Evolutionary conservation across 2,888 invertebrate species (phyloP).

Genomic region (Tyria jacobaeae): DNA sequence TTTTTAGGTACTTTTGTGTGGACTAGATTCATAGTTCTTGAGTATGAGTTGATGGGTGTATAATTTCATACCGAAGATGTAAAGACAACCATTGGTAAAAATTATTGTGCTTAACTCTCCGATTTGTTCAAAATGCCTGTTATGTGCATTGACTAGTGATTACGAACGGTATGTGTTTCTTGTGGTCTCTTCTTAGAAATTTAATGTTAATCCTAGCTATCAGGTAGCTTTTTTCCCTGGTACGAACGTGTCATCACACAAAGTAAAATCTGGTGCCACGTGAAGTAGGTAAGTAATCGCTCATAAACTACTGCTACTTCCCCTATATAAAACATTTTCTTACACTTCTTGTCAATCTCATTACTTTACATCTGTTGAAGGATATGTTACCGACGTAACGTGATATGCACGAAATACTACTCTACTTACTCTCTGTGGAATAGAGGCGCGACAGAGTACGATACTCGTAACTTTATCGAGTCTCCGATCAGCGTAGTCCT

Average conservation of each 20-base stretch:
- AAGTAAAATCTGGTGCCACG: too few relatives aligned
- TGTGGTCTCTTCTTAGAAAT: too few relatives aligned
- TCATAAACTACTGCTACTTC: too few relatives aligned
- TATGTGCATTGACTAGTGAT: not conserved
- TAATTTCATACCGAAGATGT: not conserved
- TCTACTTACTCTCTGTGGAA: constrained; percentile 23
- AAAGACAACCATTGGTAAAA: not conserved
- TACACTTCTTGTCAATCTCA: constrained; percentile 14
- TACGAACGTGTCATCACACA: too few relatives aligned
- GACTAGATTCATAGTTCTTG: too few relatives aligned
- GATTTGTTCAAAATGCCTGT: too few relatives aligned
- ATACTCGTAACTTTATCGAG: constrained; percentile 45
- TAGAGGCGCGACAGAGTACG: constrained; percentile 29
- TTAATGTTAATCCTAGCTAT: too few relatives aligned
- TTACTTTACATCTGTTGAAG: constrained; percentile 22
- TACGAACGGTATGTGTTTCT: too few relatives aligned
- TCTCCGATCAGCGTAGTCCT: constrained; percentile 38
- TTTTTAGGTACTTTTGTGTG: not conserved
- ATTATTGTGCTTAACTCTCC: too few relatives aligned
- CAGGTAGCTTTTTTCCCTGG: too few relatives aligned
- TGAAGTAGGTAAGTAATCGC: too few relatives aligned
- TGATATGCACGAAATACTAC: constrained; percentile 33
- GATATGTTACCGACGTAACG: constrained; percentile 23
- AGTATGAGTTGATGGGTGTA: not conserved
- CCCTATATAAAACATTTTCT: not conserved